These are phyloP conservation scores for Tachystola acroxantha DNA, from an alignment of 2,888 invertebrate species.

Conservation along the genomic window DNA sequence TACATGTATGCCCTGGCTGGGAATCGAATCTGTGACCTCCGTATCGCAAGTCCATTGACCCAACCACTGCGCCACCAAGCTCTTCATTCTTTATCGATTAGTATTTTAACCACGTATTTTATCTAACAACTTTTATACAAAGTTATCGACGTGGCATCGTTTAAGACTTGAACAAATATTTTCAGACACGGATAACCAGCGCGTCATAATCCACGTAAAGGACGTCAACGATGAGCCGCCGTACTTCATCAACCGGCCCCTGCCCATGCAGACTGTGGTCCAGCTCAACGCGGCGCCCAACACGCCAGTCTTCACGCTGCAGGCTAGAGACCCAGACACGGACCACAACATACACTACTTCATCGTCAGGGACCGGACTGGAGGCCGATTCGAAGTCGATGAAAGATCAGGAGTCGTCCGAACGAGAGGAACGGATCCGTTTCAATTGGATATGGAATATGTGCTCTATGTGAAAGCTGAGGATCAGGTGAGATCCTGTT, in stretches of 20 bases:
- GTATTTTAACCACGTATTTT: too few species aligned
- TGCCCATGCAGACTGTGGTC: conserved; percentile 98
- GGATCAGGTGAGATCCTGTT: conserved; percentile 88
- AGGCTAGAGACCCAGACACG: conserved; percentile 97
- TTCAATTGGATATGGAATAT: conserved; percentile 97
- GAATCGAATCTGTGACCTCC: too few species aligned
- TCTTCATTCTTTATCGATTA: too few species aligned
- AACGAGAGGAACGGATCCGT: conserved; percentile 93
- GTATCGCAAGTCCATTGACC: too few species aligned
- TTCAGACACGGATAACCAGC: conserved; percentile 95
- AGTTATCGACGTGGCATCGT: too few species aligned
- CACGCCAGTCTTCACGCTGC: conserved; percentile 97
- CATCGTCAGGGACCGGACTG: conserved; percentile 93
- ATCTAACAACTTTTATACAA: too few species aligned
- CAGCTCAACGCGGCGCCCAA: conserved; percentile 97
- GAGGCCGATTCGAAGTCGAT: conserved; percentile 90
- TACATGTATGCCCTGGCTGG: too few species aligned
- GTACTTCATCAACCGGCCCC: conserved; percentile 96
- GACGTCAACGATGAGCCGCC: conserved; percentile 98
- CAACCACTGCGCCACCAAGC: too few species aligned
- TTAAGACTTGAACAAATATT: too few species aligned
- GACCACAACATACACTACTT: conserved; percentile 98
- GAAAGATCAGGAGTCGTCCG: conserved; percentile 95
- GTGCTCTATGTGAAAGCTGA: conserved; percentile 97
- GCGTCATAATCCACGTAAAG: conserved; percentile 95